Evolutionary conservation across 2,797 vertebrate species (phyloP).

Genomic region (Labeo calbasu): DNA sequence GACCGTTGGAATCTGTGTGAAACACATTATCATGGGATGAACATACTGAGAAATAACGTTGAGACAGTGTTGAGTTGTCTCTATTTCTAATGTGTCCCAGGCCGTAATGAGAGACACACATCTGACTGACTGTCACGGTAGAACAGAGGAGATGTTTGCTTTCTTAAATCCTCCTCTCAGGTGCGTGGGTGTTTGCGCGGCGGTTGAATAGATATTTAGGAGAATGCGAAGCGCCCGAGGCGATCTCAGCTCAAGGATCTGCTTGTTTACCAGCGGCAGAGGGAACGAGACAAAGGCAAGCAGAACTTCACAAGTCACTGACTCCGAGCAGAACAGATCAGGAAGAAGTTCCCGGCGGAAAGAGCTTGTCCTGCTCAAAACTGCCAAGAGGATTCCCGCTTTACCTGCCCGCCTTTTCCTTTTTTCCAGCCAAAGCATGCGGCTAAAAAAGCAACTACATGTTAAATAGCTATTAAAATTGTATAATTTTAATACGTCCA

Average conservation of each 20-base stretch:
- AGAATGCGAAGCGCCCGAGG: slow-evolving; percentile 37
- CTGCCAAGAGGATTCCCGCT: slow-evolving; percentile 83
- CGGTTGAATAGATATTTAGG: slow-evolving; percentile 22
- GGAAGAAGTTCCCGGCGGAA: slow-evolving; percentile 70
- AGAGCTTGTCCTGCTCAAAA: slow-evolving; percentile 84
- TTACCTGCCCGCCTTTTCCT: slow-evolving; percentile 76
- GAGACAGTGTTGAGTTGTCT: not conserved
- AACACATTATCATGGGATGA: not conserved
- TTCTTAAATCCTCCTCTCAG: not conserved
- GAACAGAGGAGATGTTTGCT: not conserved
- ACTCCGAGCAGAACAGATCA: slow-evolving; percentile 53
- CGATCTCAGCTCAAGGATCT: slow-evolving; percentile 26
- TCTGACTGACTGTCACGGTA: not conserved
- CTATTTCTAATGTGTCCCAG: not conserved
- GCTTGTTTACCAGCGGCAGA: slow-evolving; percentile 33
- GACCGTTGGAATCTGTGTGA: not conserved
- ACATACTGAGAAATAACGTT: not conserved
- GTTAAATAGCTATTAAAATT: slow-evolving; percentile 90
- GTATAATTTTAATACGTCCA: slow-evolving; percentile 88
- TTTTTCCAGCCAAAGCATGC: not conserved
- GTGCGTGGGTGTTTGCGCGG: not conserved
- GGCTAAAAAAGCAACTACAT: slow-evolving; percentile 75
- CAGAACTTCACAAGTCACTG: slow-evolving; percentile 25
- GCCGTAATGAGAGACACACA: not conserved
- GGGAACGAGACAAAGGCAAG: not conserved